Evolutionary conservation across 2,888 invertebrate species (phyloP).

Genomic region (Heteromurus nitidus): DNA sequence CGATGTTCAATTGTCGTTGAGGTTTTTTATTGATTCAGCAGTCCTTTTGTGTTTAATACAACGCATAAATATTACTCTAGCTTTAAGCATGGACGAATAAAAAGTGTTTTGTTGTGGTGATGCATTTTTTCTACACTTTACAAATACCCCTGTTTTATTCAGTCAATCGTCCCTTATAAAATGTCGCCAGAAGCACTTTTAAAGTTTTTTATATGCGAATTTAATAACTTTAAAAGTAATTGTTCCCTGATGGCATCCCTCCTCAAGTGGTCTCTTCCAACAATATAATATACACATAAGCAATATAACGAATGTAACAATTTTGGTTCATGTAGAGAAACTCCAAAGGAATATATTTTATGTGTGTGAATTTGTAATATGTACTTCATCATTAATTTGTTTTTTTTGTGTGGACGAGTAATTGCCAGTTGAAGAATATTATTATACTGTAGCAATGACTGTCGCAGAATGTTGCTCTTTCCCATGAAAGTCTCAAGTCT

Average conservation of each 20-base stretch:
- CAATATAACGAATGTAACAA: background rate
- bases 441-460: background rate
- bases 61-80: too few species aligned
- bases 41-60: too few species aligned
- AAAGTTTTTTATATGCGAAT: conserved; percentile 2
- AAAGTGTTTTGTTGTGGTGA: conserved; percentile 49
- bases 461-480: background rate
- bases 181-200: conserved; percentile 24
- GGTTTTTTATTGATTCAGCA: conserved; percentile 40
- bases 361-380: too few species aligned
- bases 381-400: too few species aligned
- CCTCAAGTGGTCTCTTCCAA: background rate
- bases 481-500: background rate
- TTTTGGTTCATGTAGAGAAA: too few species aligned
- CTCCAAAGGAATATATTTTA: too few species aligned
- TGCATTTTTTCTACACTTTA: conserved; percentile 18
- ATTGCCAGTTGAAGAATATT: background rate
- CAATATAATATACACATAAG: too few species aligned
- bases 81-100: conserved; percentile 1
- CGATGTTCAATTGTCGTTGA: conserved; percentile 26
- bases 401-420: too few species aligned
- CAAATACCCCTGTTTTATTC: too few species aligned
- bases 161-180: too few species aligned
- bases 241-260: conserved; percentile 20
- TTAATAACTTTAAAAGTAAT: conserved; percentile 36